Base-by-base conservation (phyloP, 2,113 vertebrate species). In the Leptobrachium ailaonicum region DNA sequence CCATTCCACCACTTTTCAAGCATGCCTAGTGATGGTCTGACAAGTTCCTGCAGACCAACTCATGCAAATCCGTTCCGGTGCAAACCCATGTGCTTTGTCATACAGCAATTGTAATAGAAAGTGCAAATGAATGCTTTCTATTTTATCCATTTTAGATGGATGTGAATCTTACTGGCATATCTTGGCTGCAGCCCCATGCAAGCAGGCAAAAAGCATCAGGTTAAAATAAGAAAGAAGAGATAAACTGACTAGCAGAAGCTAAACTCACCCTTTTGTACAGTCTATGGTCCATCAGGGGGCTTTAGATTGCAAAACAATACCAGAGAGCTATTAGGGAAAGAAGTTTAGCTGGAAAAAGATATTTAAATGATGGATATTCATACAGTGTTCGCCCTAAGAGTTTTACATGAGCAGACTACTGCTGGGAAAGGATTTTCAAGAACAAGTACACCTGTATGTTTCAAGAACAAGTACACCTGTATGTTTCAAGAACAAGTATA, bases 251-350 rank as follows among this genome's bases (percentile, higher is more conserved):
- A 92, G 95, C 96, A 97, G 93, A 97, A 95, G 94, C 96, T 96
- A 94, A 92, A 99, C 98, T 99, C 98, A 99, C 98, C 98, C 97
- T 96, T 96, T 96, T 96, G 97, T 96, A 99, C 96, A 97, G 97
- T 95, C 98, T 98, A 98, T 95, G 98, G 96, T 99, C 98, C 98
- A 96, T 95, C 96, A 99, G 97, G 92, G 98, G 97, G 98, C 98
- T 99, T 98, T 90, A 93, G 95, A 96, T 93, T 95, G 97, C 95
- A 96, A 99, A 97, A 99, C 95, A 97, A 99, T 92, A 98, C 94
- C 97, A 98, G 90, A 99, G 90, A 98, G 95, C 96, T 96, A 98
- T 99, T 99, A 98, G 96, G 96, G 97, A 85, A 94, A 88, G 88
- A 94, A 83, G 86, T 79, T 86, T 87, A 87, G 89, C 84, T 85